Conservation (phyloP, 2,113 vertebrate genomes). For the Notarius lentiginosus region DNA sequence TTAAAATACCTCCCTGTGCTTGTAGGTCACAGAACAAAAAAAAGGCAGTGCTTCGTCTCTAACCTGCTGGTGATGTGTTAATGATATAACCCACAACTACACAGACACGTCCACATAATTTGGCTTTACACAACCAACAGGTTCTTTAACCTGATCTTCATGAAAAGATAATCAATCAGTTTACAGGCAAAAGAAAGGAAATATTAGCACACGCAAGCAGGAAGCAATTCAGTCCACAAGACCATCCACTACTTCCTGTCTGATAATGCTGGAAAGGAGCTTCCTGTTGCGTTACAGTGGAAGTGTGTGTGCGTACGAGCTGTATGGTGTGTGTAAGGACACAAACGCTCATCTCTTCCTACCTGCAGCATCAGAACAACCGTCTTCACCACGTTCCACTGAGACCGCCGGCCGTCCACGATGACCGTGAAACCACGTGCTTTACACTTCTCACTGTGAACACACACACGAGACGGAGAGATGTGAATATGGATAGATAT, state of each 20-base stretch:
- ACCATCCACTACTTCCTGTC: neutral
- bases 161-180: neutral
- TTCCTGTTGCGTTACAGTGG: neutral
- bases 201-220: neutral
- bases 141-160: neutral
- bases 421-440: constrained; percentile 98
- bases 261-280: neutral
- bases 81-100: neutral
- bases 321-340: neutral
- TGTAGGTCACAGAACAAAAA: neutral
- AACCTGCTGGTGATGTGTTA: neutral
- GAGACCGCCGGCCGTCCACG: constrained; percentile 94
- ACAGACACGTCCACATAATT: neutral
- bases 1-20: neutral
- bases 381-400: constrained; percentile 97
- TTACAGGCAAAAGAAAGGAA: neutral
- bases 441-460: constrained; percentile 91
- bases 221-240: neutral
- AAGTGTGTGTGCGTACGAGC: neutral
- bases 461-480: constrained; percentile 28
- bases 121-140: neutral
- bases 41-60: neutral
- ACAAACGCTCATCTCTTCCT: constrained; percentile 43
- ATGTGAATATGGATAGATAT: neutral
- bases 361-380: constrained; percentile 99